Evolutionary conservation across 1,140 invertebrate species (phyloP), one percentile per base, ranked within the genome.

Genomic region (Hycleus cichorii): DNA sequence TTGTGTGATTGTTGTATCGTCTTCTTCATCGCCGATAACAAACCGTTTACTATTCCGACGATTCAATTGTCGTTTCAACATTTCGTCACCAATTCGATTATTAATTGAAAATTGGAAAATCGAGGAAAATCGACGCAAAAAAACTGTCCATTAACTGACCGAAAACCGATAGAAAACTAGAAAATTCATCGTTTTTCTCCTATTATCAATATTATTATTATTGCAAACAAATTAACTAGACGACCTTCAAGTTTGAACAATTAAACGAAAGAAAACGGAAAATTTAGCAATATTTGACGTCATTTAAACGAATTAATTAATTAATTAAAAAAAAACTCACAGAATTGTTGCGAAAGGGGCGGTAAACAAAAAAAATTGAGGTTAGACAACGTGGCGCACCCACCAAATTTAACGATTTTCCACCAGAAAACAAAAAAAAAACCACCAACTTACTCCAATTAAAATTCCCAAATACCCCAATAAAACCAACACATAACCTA

Each of bases 31-130:
- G 10, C 71, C 71, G 43, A 73, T 72, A 3, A 73, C 72, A 57
- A 74, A 74, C 25, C 71, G 55, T 50, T 73, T 74, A 43, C 69
- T 71, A 47, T 72, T 74, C 6, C 69, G 56, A 26, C 70, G 52
- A 7, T 49, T 64, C 52, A 72, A 55, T 11, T 58, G 59, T 45
- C 59, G 59, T 40, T 50, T 64, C 52, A 60, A 24, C 59, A 64
- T 59, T 40, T 61, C 57, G 27, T 64, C 11, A 59, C 48, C 58
- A 64, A 54, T 51, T 8, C 27, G 8, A 8, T 51, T 48, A 26
- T 54, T 45, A 12, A n/a, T n/a, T n/a, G n/a, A 54, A 45, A 18
- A 18, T 18, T 42, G 5, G 39, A 47, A 32, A 54, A 40, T 39
- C 11, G n/a, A 25, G 39, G 54, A 48, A 11, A 47, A 45, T 18